Evolutionary conservation across 2,113 vertebrate genomes (phyloP).

Genomic region (Collichthys lucidus): DNA sequence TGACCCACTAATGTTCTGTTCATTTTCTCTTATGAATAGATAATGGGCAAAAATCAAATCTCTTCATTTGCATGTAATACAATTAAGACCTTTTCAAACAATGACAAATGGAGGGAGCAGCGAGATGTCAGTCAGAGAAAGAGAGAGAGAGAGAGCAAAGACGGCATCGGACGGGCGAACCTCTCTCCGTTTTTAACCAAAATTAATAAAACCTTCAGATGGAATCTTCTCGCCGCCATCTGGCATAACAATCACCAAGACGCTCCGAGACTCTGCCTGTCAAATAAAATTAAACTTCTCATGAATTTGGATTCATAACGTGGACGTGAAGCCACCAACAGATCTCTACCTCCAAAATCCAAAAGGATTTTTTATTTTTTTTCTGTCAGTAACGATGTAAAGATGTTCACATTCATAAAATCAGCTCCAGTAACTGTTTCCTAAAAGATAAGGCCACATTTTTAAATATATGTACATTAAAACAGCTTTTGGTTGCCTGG

Average conservation of each 20-base stretch:
- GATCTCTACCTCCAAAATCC: background rate
- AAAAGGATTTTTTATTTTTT: background rate
- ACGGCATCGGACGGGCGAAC: slow-evolving; percentile 84
- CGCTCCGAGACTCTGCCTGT: slow-evolving; percentile 79
- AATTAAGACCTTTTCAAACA: slow-evolving; percentile 99
- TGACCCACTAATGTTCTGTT: slow-evolving; percentile 98
- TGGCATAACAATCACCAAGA: slow-evolving; percentile 87
- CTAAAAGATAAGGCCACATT: too few species aligned
- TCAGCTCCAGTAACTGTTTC: too few species aligned
- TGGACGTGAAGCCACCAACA: slow-evolving; percentile 19
- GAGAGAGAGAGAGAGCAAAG: slow-evolving; percentile 82
- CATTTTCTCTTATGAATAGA: slow-evolving; percentile 98
- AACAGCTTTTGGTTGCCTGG: too few species aligned
- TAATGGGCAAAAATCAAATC: slow-evolving; percentile 98
- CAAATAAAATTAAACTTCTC: slow-evolving; percentile 68
- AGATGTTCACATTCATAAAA: background rate
- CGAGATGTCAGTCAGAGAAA: slow-evolving; percentile 92
- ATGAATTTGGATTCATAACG: slow-evolving; percentile 63
- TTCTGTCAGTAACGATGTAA: background rate
- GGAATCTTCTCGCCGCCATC: slow-evolving; percentile 90
- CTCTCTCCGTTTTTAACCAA: slow-evolving; percentile 90
- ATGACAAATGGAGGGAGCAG: slow-evolving; percentile 97
- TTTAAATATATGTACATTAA: too few species aligned
- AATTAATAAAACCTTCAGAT: slow-evolving; percentile 94
- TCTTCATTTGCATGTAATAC: slow-evolving; percentile 99